Conservation (phyloP, 2,888 invertebrate species). For the Dolomedes plantarius region DNA sequence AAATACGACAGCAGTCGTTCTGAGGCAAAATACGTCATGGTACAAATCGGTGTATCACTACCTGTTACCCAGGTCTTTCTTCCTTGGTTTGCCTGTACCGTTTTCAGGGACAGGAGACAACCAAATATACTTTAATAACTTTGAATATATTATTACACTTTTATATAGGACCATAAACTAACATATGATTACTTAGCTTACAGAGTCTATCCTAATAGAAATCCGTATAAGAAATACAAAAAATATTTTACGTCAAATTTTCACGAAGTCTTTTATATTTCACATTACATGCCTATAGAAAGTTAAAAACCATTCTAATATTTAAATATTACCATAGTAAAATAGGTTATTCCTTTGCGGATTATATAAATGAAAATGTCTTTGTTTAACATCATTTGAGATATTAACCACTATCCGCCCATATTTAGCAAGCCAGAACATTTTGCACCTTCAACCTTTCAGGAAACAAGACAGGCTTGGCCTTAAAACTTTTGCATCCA, state of each 20-base stretch:
- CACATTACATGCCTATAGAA: not conserved
- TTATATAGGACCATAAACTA: slow-evolving; percentile 37
- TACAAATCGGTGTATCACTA: slow-evolving; percentile 30
- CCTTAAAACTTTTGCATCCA: slow-evolving; percentile 15
- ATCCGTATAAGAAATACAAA: not conserved
- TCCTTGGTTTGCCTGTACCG: slow-evolving; percentile 21
- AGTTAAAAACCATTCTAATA: not conserved
- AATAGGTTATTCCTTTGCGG: not conserved
- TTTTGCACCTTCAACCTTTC: slow-evolving; percentile 37
- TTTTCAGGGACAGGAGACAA: not conserved
- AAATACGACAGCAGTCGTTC: no score
- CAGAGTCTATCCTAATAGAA: not conserved
- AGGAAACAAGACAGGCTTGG: slow-evolving; percentile 20
- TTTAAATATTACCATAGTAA: not conserved
- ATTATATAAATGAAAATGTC: not conserved
- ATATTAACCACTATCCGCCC: slow-evolving; percentile 58
- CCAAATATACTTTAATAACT: slow-evolving; percentile 20
- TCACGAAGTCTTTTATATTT: not conserved
- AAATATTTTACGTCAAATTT: not conserved
- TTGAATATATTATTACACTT: slow-evolving; percentile 37
- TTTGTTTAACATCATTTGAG: not conserved
- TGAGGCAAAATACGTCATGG: no score
- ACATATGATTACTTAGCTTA: not conserved
- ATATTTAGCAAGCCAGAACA: slow-evolving; percentile 31
- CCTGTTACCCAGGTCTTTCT: slow-evolving; percentile 31